Base-by-base conservation (phyloP, 1,140 invertebrate genomes). In the Luehdorfia chinensis region DNA sequence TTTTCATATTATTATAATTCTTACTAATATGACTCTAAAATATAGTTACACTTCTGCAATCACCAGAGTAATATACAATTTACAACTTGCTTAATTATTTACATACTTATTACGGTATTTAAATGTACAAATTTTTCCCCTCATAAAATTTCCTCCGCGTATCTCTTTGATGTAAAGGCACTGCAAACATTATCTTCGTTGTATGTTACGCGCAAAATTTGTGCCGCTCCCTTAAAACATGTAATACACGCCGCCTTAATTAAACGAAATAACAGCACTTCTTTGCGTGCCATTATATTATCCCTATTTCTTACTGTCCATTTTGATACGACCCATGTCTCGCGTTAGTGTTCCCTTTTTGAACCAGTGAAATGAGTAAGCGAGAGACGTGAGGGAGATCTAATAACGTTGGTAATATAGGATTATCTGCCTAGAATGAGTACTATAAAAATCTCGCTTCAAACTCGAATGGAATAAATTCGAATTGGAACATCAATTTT, bases 341-440 rank as follows among this genome's bases (percentile, higher is more conserved):
- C 21, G 37, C 30, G 23, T 4, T 13, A 8, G 12, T 50, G 50
- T 13, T 52, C 57, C 47, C 49, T 30, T 50, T 50, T 31, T 33
- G 34, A 47, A 28, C 44, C 37, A 53, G 14, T 43, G 51, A 46
- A 41, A 39, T 52, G 54, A 57, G 50, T 43, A 55, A 41, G 43
- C 54, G n/a, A 46, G 59, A 63, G 65, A 47, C 64, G 57, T 60
- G 50, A 52, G 63, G 55, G 47, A 51, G 67, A 53, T 74, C 75
- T 63, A 62, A 69, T 59, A 74, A 71, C 55, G 69, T 33, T 69
- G 66, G 72, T 47, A 48, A 34, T 55, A 48, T 59, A 55, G 55
- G 55, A 49, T 45, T 47, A 47, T 52, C 34, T 28, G 49, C 27
- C 21, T 31, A 27, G 12, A 23, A 6, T 6, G 3, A 13, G 0